A percentile compares a stretch with the other conserved stretches of the same genome.
These are phyloP conservation scores for Drosophila setosimentum DNA, from an alignment of 2,888 invertebrate species.

Conservation along the genomic window DNA sequence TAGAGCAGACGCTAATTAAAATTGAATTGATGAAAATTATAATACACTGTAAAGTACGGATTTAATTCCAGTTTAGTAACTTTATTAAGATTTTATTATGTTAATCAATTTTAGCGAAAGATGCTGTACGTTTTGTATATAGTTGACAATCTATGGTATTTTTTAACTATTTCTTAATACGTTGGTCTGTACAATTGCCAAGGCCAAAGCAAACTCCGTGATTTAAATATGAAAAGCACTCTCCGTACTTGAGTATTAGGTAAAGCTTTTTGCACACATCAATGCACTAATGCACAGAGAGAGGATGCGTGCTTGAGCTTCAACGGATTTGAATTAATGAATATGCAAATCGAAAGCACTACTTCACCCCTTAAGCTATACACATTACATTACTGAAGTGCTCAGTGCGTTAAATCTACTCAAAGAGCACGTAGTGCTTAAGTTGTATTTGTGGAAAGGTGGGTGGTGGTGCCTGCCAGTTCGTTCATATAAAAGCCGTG, in stretches of 20 bases:
- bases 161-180: background rate
- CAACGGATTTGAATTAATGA: constrained; percentile 18
- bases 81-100: background rate
- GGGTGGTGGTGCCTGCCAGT: constrained; percentile 8
- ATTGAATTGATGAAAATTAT: constrained; percentile 20
- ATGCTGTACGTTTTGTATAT: background rate
- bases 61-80: background rate
- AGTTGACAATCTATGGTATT: background rate
- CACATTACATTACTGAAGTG: background rate
- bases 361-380: constrained; percentile 10
- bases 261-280: constrained; percentile 13
- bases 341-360: constrained; percentile 39
- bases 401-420: constrained; percentile 17
- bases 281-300: background rate
- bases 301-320: constrained; percentile 17
- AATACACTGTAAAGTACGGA: constrained; percentile 27
- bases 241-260: background rate
- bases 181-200: constrained; percentile 12
- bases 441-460: constrained; percentile 20
- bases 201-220: background rate
- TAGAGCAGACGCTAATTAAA: constrained; percentile 33
- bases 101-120: background rate
- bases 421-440: constrained; percentile 44
- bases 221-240: constrained; percentile 5
- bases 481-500: constrained; percentile 45